Evolutionary conservation across 2,888 invertebrate species (phyloP).

Genomic region (Notocelia uddmanniana): DNA sequence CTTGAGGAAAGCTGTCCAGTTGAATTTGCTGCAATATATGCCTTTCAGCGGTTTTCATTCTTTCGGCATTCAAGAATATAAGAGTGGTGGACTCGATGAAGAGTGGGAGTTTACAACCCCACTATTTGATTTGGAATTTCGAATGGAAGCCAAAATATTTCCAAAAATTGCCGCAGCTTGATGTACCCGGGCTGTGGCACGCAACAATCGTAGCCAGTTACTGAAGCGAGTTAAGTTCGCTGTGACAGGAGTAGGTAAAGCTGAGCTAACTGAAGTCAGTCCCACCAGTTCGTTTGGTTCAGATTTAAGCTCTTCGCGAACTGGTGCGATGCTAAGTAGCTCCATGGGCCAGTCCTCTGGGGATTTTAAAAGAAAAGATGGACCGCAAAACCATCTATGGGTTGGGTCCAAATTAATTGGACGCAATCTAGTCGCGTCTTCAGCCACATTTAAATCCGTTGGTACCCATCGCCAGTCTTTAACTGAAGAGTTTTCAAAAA

Average conservation of each 20-base stretch:
- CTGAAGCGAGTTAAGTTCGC: conserved; percentile 1
- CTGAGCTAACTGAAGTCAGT: background rate
- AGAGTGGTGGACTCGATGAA: too few relatives aligned
- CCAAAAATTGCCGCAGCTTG: conserved; percentile 16
- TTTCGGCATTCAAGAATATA: too few relatives aligned
- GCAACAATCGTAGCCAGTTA: conserved; percentile 20
- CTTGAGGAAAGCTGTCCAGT: too few relatives aligned
- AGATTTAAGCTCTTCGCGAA: too few relatives aligned
- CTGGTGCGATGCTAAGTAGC: too few relatives aligned
- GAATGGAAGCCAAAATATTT: conserved; percentile 3
- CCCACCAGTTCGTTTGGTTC: conserved; percentile 10
- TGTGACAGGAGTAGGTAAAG: conserved; percentile 2
- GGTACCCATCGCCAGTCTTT: conserved; percentile 49
- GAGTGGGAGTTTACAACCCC: too few relatives aligned
- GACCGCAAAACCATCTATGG: too few relatives aligned
- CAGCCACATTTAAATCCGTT: conserved; percentile 44
- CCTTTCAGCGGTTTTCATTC: too few relatives aligned
- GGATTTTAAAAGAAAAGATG: too few relatives aligned
- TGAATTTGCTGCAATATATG: too few relatives aligned
- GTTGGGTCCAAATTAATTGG: background rate
- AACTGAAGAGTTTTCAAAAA: conserved; percentile 40
- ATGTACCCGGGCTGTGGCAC: conserved; percentile 21
- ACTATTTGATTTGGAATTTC: conserved; percentile 6
- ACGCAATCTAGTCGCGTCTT: conserved; percentile 36
- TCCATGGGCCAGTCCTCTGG: too few relatives aligned